Conservation (phyloP, 2,797 vertebrate genomes). For the Sebastes minor region DNA sequence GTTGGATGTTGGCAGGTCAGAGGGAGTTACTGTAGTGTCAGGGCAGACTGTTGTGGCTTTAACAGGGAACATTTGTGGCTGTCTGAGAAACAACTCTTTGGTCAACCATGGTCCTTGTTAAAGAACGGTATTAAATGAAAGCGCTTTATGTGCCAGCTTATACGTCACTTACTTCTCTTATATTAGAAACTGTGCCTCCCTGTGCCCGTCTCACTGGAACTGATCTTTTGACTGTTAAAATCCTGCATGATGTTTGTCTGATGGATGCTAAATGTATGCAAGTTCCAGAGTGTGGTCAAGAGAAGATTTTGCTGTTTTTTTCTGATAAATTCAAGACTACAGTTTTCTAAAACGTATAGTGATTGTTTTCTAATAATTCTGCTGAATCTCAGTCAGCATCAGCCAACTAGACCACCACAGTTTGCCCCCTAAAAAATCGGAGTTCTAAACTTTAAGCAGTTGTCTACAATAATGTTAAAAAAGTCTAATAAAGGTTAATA, state of each 20-base stretch:
- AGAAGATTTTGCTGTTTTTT: neutral
- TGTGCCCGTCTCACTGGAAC: neutral
- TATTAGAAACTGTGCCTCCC: neutral
- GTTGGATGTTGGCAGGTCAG: conserved; percentile 23
- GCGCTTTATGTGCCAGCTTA: neutral
- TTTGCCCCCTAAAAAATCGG: neutral
- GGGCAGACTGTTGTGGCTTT: conserved; percentile 13
- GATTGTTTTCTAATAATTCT: neutral
- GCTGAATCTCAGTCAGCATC: neutral
- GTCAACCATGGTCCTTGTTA: conserved; percentile 3
- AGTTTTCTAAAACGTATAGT: neutral
- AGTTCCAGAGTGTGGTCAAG: neutral
- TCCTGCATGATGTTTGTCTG: neutral
- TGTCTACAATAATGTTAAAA: neutral
- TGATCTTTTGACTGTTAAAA: neutral
- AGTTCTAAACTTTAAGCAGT: neutral
- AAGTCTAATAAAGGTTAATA: neutral
- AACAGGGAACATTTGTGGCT: conserved; percentile 19
- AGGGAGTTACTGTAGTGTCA: neutral
- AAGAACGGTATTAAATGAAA: conserved; percentile 13
- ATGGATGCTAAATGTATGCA: neutral
- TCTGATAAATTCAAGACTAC: neutral
- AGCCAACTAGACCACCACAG: neutral
- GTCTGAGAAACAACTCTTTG: conserved; percentile 18
- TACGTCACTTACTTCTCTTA: neutral